Base-by-base conservation (phyloP, 1,140 invertebrate genomes). In the Druon quercuslanigerum region DNA sequence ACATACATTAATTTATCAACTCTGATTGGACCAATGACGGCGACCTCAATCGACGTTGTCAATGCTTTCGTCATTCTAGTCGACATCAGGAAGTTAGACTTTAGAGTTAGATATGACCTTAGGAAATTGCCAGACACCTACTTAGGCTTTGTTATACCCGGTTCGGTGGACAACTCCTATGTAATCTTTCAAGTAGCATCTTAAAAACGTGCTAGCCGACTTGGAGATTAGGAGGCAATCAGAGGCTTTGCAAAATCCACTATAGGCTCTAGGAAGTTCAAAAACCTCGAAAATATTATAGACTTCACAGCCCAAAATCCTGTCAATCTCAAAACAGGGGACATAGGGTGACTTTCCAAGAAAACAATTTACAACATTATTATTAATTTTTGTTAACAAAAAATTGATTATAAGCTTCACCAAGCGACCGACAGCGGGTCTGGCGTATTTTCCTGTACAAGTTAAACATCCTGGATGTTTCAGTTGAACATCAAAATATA, bases 81-180 rank as follows among this genome's bases (percentile, higher is more conserved):
- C 56, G 9, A 33, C 19, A 57, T 9, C 19, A 57, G 5, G 25
- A 17, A 56, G 17, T 17, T 17, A 46, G 9, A 9, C 8, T 46
- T 17, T 17, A 46, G 9, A 9, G 40, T 46, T 46, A 66, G 40
- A 25, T 40, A 66, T 66, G 60, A 66, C 60, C 60, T 66, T 66
- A 66, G 60, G 60, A 66, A 66, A 66, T 66, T 66, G 46, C 60
- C 60, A 66, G 60, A 66, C 60, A 66, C 60, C 60, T 66, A 66
- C 60, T 66, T 66, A 40, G n/a, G 52, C 60, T 66, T 66, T 66
- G 33, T 66, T 66, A 66, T 46, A 66, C 40, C 60, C 60, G 60
- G 60, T 66, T 66, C 60, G 60, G 40, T 33, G 60, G 60, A 66
- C 60, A 66, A 66, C 40, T n/a, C 25, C 25, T 33, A 40, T 66